Evolutionary conservation across 2,888 invertebrate species (phyloP), one percentile per base, ranked within the genome.

Genomic region (Scotopteryx bipunctaria): DNA sequence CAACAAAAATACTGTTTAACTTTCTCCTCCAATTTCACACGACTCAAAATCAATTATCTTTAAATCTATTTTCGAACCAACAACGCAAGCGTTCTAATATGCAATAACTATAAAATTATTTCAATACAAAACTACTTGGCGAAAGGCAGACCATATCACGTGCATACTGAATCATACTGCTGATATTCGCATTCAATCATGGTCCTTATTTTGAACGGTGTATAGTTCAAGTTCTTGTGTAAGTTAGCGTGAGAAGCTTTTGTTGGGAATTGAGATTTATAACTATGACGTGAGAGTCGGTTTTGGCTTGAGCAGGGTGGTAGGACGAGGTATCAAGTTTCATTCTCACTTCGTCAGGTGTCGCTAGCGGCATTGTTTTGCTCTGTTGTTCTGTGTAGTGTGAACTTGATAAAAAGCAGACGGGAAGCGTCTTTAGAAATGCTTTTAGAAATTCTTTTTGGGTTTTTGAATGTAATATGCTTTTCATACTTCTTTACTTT

Each of bases 101-200:
- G 83, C 84, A 88, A 86, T 85, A 86, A 87, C 85, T 86, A 86
- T 86, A 84, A 88, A 86, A 86, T 86, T 83, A 86, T 86, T 85
- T 80, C 84, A 84, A 84, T 82, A 86, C 83, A 78, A 81, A 86
- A 86, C 83, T 82, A 84, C 85, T 81, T 77, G 81, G 84, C 83
- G 83, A 88, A 86, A 86, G 83, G 82, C 73, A 82, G 83, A 81
- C 83, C 80, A 73, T 86, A 86, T 86, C 86, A 83, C 81, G 79
- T 80, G 79, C 78, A 72, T 71, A 70, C 77, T 78, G 84, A 83
- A 83, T 86, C 77, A 82, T 81, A 78, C 73, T 66, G 68, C 70
- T 71, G 56, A 41, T 16, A 17, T 38, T 31, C 29, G 43, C 60
- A 64, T 54, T 37, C 52, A 52, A 76, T 63, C 75, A 61, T 57